Evolutionary conservation across 2,113 vertebrate genomes (phyloP).

Genomic region (Meriones unguiculatus): DNA sequence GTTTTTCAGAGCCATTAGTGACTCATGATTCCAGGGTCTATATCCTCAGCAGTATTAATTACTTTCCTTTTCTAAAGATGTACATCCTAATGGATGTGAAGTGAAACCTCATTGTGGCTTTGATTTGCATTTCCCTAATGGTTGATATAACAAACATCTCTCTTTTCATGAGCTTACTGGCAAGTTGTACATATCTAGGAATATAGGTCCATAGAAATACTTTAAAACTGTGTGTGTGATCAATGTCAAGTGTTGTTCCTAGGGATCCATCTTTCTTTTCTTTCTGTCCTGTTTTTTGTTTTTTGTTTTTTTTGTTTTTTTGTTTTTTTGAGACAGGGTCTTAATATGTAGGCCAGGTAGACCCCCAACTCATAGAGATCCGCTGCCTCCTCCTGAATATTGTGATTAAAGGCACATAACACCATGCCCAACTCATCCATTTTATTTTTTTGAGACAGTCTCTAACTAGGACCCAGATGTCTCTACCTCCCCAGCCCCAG

Average conservation of each 20-base stretch:
- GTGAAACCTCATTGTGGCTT: neutral
- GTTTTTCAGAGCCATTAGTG: neutral
- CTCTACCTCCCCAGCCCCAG: neutral
- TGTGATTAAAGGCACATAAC: neutral
- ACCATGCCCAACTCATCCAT: neutral
- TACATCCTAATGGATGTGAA: neutral
- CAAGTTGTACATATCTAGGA: neutral
- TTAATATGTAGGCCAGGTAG: neutral
- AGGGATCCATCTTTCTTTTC: neutral
- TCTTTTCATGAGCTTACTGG: neutral
- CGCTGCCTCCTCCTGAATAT: neutral
- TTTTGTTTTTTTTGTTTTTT: too few species aligned
- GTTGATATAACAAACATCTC: neutral
- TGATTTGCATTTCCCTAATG: neutral
- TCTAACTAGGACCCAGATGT: neutral
- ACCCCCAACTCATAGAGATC: neutral
- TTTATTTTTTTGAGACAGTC: neutral
- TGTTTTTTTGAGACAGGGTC: neutral
- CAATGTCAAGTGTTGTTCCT: neutral
- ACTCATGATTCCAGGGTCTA: neutral
- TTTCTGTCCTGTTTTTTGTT: neutral
- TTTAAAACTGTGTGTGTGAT: neutral
- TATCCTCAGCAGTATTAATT: neutral
- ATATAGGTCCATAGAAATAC: neutral
- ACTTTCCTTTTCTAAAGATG: neutral